Conservation (phyloP, 2,113 vertebrate species). For the Neoarius graeffei region DNA sequence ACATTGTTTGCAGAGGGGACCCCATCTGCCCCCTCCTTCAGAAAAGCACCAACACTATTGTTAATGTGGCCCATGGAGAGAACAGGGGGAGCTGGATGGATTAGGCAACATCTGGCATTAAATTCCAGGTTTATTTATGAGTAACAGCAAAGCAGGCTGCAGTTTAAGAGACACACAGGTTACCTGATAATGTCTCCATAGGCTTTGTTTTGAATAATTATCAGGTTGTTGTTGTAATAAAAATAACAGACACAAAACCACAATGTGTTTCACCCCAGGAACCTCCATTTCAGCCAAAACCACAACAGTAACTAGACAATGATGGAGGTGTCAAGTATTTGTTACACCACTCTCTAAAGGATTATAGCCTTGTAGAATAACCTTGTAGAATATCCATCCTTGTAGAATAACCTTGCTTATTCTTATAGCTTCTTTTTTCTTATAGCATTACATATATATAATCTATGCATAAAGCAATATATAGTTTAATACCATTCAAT, state of each 20-base stretch:
- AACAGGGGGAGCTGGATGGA: slow-evolving; percentile 38
- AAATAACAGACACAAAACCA: slow-evolving; percentile 39
- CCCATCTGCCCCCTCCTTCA: slow-evolving; percentile 59
- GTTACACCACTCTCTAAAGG: not conserved
- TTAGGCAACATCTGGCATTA: slow-evolving; percentile 55
- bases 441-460: not conserved
- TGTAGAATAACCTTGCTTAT: not conserved
- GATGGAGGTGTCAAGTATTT: slow-evolving; percentile 16
- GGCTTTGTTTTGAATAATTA: slow-evolving; percentile 44
- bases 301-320: slow-evolving; percentile 5
- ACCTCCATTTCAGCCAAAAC: slow-evolving; percentile 3
- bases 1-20: slow-evolving; percentile 58
- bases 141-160: slow-evolving; percentile 32
- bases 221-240: slow-evolving; percentile 38
- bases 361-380: not conserved
- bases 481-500: not conserved
- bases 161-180: slow-evolving; percentile 32
- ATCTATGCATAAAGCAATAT: not conserved
- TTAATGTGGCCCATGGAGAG: slow-evolving; percentile 40
- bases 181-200: slow-evolving; percentile 40
- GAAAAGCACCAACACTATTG: slow-evolving; percentile 51
- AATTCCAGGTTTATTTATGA: slow-evolving; percentile 47
- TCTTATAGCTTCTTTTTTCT: not conserved
- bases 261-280: not conserved
- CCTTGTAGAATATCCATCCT: too few species aligned